Percentiles rank a stretch among this genome's conserved stretches.
Conservation (phyloP, 2,797 vertebrate species). For the Eidolon dupreanum region DNA sequence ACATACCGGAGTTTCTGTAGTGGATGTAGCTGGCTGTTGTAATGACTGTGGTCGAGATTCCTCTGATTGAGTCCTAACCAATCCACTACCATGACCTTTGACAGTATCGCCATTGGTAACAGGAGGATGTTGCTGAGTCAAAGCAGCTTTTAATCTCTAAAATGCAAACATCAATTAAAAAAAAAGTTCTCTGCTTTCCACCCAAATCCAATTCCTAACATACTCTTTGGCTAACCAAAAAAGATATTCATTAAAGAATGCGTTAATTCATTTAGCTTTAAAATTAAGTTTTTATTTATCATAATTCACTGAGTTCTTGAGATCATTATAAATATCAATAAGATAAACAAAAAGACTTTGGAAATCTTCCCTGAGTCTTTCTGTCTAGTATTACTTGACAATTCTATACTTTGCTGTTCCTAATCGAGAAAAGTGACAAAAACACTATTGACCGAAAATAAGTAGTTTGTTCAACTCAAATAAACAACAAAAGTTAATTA, state of each 20-base stretch:
- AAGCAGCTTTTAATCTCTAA: conserved; percentile 94
- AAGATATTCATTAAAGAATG: not conserved
- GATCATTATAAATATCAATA: not conserved
- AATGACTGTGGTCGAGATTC: conserved; percentile 93
- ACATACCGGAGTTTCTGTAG: conserved; percentile 97
- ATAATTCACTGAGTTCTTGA: not conserved
- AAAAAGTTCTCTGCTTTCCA: not conserved
- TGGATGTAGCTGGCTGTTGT: conserved; percentile 97
- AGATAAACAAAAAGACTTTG: conserved; percentile 23
- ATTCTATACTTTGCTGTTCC: not conserved
- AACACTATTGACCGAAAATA: not conserved
- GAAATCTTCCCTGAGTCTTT: conserved; percentile 1
- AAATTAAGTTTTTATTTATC: conserved; percentile 12
- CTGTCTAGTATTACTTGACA: not conserved
- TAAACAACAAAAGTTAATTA: not conserved
- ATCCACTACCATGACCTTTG: conserved; percentile 91
- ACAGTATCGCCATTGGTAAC: conserved; percentile 94
- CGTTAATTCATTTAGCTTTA: not conserved
- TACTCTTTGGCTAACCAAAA: conserved; percentile 16
- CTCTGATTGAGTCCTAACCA: conserved; percentile 90
- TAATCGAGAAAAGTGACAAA: not conserved
- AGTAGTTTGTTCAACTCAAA: not conserved
- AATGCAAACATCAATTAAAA: conserved; percentile 70
- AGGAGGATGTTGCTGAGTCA: conserved; percentile 96
- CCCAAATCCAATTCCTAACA: not conserved